Base-by-base conservation (phyloP, 1,140 invertebrate genomes). In the Bombus turneri region DNA sequence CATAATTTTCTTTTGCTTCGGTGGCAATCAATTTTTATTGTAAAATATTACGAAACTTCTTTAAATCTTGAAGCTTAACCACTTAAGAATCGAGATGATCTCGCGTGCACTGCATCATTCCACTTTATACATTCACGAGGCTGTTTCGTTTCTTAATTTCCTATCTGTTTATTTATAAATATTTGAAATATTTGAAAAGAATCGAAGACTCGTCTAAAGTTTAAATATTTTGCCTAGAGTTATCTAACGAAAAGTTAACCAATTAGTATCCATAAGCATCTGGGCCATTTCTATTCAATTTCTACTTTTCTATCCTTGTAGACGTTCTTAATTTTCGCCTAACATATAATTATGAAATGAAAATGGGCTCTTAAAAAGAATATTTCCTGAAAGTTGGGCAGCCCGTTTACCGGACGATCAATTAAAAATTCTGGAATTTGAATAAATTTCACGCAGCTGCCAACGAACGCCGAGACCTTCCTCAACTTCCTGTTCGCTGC, bases 391-490 rank as follows among this genome's bases (percentile, higher is more conserved):
- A 37, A 39, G 3, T 64, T 22, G 59, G 9, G 15, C 53, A 31
- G 22, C 13, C 10, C 25, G 28, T n/a, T 25, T 18, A 15, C 28
- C 34, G 12, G 4, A 1, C 43, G 34, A 41, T 78, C 31, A n/a
- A 59, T 59, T 77, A 59, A 34, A 62, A 39, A 39, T 47, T 39
- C 43, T n/a, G 75, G 57, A 77, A 59, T 77, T 22, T 37, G 53
- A 39, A 78, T 78, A 78, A 64, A 62, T 82, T 74, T 82, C 22
- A 75, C 37, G 69, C 39, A 72, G n/a, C 77, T n/a, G 68, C 3
- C 25, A 59, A 76, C n/a, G 39, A 75, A 66, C 37, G 34, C 18
- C 62, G 34, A 39, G 64, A 83, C 43, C 81, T 62, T 84, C 66
- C 75, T 62, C 53, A n/a, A 80, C 15, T 62, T 80, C 47, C 76